phyloP scores from a whole-genome alignment of 2,888 invertebrate species.

The Ormyrus thymus region DNA sequence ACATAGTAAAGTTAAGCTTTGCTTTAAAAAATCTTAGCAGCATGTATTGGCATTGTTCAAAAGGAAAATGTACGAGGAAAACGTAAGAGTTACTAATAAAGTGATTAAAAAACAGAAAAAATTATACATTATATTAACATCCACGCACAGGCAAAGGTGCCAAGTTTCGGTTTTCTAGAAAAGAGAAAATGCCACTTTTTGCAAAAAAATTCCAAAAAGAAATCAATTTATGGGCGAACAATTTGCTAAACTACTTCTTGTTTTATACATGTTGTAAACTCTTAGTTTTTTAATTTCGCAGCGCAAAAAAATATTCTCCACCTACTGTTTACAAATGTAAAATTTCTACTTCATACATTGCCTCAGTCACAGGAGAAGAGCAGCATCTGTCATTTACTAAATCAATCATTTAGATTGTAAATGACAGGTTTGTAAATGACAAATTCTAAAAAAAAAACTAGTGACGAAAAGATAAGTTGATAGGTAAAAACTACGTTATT shows the following conservation, averaged over 20 bases:
- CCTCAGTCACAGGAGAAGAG: slow-evolving; percentile 22
- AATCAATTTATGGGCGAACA: neutral
- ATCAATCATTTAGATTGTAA: neutral
- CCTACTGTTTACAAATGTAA: slow-evolving; percentile 32
- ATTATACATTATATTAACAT: slow-evolving; percentile 27
- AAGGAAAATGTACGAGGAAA: slow-evolving; percentile 43
- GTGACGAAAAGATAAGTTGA: slow-evolving; percentile 13
- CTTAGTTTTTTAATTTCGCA: slow-evolving; percentile 16
- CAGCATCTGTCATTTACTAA: slow-evolving; percentile 25
- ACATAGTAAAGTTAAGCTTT: slow-evolving; percentile 68
- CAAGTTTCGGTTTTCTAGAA: neutral
- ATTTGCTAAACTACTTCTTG: slow-evolving; percentile 18
- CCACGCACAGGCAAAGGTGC: neutral
- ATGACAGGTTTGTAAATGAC: slow-evolving; percentile 5
- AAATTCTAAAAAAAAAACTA: slow-evolving; percentile 34
- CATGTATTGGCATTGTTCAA: slow-evolving; percentile 29
- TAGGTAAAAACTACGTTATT: slow-evolving; percentile 37
- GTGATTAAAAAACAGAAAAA: slow-evolving; percentile 27
- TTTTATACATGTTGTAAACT: slow-evolving; percentile 32
- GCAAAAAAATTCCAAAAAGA: slow-evolving; percentile 14
- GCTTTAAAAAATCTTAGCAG: slow-evolving; percentile 56
- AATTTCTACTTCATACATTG: slow-evolving; percentile 30
- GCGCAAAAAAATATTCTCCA: slow-evolving; percentile 1
- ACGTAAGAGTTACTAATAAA: slow-evolving; percentile 18
- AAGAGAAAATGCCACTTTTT: slow-evolving; percentile 31